Base-by-base conservation (phyloP, 2,113 vertebrate species). In the Paedocypris sp. region DNA sequence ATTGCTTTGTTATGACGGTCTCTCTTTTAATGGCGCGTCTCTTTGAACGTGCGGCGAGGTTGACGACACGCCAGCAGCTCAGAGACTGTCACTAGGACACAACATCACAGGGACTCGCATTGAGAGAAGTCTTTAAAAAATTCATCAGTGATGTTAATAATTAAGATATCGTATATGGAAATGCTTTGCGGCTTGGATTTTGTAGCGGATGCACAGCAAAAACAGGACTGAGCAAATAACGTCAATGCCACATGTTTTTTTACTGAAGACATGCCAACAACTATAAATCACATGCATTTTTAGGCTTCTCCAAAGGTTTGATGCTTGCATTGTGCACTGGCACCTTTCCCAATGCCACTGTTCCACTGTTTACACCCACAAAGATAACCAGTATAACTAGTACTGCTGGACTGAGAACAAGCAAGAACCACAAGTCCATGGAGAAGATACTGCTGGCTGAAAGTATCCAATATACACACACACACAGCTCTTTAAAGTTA, bases 21-120 rank as follows among this genome's bases (percentile, higher is more conserved):
- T 29, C 64, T 49, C 68, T 61, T 73, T 73, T 75, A 76, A 77
- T 75, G 75, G 68, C 75, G 18, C 23, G 25, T 18, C 33, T 58
- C 43, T 71, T 54, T 75, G 65, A 75, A 73, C n/a, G 59, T 67
- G 54, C 39, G 68, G 52, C 47, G 70, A 16, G 29, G 31, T 60
- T 32, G 16, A 56, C 48, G 62, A 54, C 56, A 65, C 3, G 7
- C n/a, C n/a, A n/a, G 16, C 20, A 32, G 54, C 38, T 58, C 28
- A 20, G 12, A 58, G 12, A 43, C 54, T 58, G 54, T 58, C 54
- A 58, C 42, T n/a, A 8, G 12, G 23, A 60, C 54, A 47, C 35
- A 7, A 41, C 47, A 69, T 60, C 18, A 47, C 39, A 50, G 31
- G 33, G 32, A 23, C 20, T 49, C 10, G 13, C 10, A 10, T 60